Percentiles rank a stretch among this genome's conserved stretches.
Conservation (phyloP, 2,888 invertebrate species). For the Drosophila mayaguana region DNA sequence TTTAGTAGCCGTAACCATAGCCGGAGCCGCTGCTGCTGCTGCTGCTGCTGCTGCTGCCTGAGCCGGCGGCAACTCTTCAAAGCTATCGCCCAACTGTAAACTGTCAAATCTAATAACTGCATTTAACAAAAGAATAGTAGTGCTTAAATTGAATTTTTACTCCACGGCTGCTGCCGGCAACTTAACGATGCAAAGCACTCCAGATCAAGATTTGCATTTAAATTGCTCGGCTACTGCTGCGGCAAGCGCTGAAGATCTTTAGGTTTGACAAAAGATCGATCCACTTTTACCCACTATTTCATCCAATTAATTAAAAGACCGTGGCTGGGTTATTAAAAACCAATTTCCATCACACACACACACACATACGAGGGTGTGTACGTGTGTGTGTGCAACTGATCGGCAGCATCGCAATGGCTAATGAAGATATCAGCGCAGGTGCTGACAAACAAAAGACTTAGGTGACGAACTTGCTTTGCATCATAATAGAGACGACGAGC, state of each 20-base stretch:
- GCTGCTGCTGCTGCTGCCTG: slow-evolving; percentile 37
- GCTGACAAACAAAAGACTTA: slow-evolving; percentile 72
- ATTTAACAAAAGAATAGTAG: slow-evolving; percentile 70
- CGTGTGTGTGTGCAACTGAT: not conserved
- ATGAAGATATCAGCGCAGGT: slow-evolving; percentile 67
- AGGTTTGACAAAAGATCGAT: slow-evolving; percentile 55
- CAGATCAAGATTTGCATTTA: slow-evolving; percentile 71
- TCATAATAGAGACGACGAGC: slow-evolving; percentile 31
- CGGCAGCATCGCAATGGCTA: slow-evolving; percentile 27
- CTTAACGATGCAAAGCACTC: slow-evolving; percentile 77
- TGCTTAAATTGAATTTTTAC: slow-evolving; percentile 68
- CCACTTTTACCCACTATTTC: slow-evolving; percentile 46
- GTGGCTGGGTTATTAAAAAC: slow-evolving; percentile 72
- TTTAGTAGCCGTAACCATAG: slow-evolving; percentile 66
- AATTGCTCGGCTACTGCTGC: slow-evolving; percentile 67
- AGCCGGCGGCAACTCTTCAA: slow-evolving; percentile 61
- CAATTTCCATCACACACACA: slow-evolving; percentile 54
- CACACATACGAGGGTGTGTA: not conserved
- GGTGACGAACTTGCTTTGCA: slow-evolving; percentile 67
- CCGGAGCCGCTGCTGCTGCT: not conserved
- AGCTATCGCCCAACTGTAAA: slow-evolving; percentile 55
- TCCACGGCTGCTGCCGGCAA: slow-evolving; percentile 22
- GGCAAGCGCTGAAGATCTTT: slow-evolving; percentile 42
- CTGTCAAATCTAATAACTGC: slow-evolving; percentile 82
- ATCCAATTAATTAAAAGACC: slow-evolving; percentile 69